Evolutionary conservation across 92 coral and sea anemone species (phyloP), one percentile per base, ranked within the genome.

Genomic region (Parazoanthus darwini): DNA sequence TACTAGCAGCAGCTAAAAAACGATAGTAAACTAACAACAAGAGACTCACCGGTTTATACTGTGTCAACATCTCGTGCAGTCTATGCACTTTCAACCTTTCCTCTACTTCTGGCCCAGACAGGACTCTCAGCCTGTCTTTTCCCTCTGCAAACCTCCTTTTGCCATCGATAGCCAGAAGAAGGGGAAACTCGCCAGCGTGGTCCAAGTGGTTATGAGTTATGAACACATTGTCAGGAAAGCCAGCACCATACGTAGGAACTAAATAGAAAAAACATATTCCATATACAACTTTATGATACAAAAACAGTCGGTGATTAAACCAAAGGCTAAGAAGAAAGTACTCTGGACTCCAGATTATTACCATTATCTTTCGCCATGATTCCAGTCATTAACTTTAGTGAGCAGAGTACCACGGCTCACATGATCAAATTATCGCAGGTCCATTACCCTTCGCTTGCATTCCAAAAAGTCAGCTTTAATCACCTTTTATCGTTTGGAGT

Each of bases 141-240:
- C 65, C 22, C 0, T 90, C 90, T 11, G 1, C 10, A 63, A 76
- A 22, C 26, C 94, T 90, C 67, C 94, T 85, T 76, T 73, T 92
- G 85, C 92, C 88, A 72, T 92, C 92, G 7, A 73, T 2, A 18
- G 71, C 90, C 6, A 86, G 90, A 66, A 92, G 71, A 76, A 92
- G 59, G 15, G 94, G 89, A 50, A 92, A 86, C 77, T 92, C 94
- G 14, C 90, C 92, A 65, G 94, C 79, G 58, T 92, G 94, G 76
- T 92, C 94, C 85, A 81, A 59, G 90, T 89, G 94, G 50, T 92
- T 92, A 86, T 92, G 94, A 6, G 94, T 86, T 72, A 92, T 90
- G 25, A 89, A 92, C 83, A 92, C 94, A 43, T 68, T 89, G 66
- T 86, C 88, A 48, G 94, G 92, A 44, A 92, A 91, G 8, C 38